These are phyloP conservation scores for Botia kubotai DNA, from an alignment of 2,797 vertebrate genomes.

Conservation along the genomic window DNA sequence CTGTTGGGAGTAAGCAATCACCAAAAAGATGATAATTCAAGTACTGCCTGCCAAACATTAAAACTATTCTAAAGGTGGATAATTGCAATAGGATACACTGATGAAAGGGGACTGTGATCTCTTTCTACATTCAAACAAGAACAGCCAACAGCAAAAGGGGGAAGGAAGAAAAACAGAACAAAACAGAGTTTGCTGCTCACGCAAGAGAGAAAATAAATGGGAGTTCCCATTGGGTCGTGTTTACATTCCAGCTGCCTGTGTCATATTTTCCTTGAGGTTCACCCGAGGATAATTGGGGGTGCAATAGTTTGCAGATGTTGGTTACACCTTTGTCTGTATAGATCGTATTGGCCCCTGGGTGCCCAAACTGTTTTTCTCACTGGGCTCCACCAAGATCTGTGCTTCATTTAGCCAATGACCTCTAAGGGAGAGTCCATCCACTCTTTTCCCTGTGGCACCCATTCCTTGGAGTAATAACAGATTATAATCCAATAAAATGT, in stretches of 20 bases:
- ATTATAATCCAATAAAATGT: slow-evolving; percentile 1
- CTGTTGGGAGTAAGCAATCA: background rate
- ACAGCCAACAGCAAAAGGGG: background rate
- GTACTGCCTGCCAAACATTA: background rate
- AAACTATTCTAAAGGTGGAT: slow-evolving; percentile 2
- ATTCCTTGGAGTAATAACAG: slow-evolving; percentile 2
- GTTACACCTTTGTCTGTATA: slow-evolving; percentile 50
- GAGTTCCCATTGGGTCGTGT: slow-evolving; percentile 59
- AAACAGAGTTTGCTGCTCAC: slow-evolving; percentile 24
- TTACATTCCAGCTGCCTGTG: slow-evolving; percentile 64
- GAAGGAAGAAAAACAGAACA: slow-evolving; percentile 29
- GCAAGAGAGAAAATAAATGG: slow-evolving; percentile 55
- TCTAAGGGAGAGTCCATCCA: slow-evolving; percentile 11
- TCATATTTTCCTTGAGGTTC: slow-evolving; percentile 65
- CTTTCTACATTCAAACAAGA: slow-evolving; percentile 8
- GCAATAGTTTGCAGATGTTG: slow-evolving; percentile 67
- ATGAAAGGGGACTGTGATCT: slow-evolving; percentile 22
- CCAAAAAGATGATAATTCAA: slow-evolving; percentile 12
- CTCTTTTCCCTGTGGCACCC: background rate
- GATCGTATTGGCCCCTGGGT: slow-evolving; percentile 37
- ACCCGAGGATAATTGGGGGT: slow-evolving; percentile 61
- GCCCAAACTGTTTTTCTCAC: slow-evolving; percentile 35
- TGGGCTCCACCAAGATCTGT: slow-evolving; percentile 4
- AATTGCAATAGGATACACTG: slow-evolving; percentile 12
- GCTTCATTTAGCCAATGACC: slow-evolving; percentile 7